Evolutionary conservation across 2,888 invertebrate species (phyloP), one percentile per base, ranked within the genome.

Genomic region (Sussaba pulchella): DNA sequence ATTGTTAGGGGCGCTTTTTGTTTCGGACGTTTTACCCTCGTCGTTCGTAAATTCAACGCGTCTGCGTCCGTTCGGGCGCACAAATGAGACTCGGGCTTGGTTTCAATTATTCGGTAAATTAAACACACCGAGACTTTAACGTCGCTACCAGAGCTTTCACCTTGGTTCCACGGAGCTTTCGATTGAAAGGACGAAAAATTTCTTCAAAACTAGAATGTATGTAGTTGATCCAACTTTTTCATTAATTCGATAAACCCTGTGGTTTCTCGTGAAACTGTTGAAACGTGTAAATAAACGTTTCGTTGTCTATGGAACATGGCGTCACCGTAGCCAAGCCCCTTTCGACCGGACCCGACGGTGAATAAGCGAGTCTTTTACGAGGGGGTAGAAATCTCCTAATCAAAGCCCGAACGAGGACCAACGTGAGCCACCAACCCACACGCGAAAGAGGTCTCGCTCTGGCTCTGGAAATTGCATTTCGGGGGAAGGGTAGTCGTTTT

Each of bases 71-170:
- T 50, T 67, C 75, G 77, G 81, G 85, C 85, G 86, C 90, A 87
- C 91, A 91, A 92, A 92, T 91, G 92, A 92, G 91, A 85, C 90
- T 87, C 26, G 36, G 81, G 90, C 91, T 92, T 91, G 90, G 90
- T 91, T 91, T 90, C 91, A 92, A 92, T 92, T 92, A 92, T 92
- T 92, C 92, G 89, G 90, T 92, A 91, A 92, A 92, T 92, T 92
- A 92, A 92, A 91, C 91, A 89, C 92, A 87, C 52, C n/a, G 54
- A 61, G 57, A 70, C n/a, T 59, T 59, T 52, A 61, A 78, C 59
- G 59, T 81, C 71, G 45, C 26, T 12, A n/a, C 12, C 64, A 57
- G 54, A 17, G 19, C 26, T 52, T 12, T 14, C 36, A 21, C 14
- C 10, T 5, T 61, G 39, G n/a, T 17, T 57, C 14, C 1, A 31